Conservation (phyloP, 2,113 vertebrate genomes). For the Mixornis gularis region DNA sequence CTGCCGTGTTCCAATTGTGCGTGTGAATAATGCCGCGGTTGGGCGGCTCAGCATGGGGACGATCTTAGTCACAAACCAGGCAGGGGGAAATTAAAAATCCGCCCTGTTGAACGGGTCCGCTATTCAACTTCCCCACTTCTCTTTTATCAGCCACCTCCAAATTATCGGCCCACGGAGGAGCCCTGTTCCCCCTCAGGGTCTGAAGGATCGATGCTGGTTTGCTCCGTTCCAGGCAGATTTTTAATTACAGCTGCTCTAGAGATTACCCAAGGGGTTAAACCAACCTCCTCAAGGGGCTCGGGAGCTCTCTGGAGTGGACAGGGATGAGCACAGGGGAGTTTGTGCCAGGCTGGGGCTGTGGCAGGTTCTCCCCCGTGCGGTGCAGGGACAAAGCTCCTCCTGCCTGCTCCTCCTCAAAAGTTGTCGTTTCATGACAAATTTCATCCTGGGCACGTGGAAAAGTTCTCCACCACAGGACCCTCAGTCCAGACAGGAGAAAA, state of each 20-base stretch:
- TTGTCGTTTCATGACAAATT: fast-evolving
- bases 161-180: background rate
- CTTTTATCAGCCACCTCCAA: background rate
- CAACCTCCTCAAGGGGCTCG: background rate
- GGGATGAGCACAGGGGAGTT: background rate
- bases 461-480: background rate
- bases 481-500: background rate
- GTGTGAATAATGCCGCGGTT: conserved; percentile 23
- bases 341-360: background rate
- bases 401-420: background rate
- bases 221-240: background rate
- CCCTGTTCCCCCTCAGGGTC: background rate
- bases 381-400: background rate
- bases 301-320: background rate
- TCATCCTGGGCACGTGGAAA: background rate
- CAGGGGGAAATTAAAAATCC: background rate
- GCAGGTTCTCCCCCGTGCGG: background rate
- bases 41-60: background rate
- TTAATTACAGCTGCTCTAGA: background rate
- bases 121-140: background rate
- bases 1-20: conserved; percentile 49
- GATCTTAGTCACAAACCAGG: background rate
- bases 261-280: background rate
- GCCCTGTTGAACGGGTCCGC: background rate
- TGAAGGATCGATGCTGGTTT: background rate